phyloP scores from a whole-genome alignment of 2,888 invertebrate species.

The Embidobia sp. region DNA sequence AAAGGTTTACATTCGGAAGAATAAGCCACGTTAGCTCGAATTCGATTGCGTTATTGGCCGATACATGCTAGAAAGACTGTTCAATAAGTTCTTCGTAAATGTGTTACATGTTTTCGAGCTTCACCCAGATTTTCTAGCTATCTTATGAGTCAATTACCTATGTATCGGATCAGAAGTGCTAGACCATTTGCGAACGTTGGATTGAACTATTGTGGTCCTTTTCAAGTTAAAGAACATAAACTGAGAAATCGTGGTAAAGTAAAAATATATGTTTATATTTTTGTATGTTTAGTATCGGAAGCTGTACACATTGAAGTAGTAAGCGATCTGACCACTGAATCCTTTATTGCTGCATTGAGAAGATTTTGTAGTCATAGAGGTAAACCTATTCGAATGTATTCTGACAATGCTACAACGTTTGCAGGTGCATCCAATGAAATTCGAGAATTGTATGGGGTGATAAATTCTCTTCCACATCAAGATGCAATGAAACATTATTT shows the following conservation, averaged over 20 bases:
- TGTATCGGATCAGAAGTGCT: neutral
- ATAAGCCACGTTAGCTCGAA: neutral
- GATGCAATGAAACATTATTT: no score
- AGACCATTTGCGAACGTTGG: constrained; percentile 11
- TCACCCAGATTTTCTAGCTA: neutral
- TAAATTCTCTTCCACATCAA: no score
- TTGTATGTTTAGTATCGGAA: constrained; percentile 26
- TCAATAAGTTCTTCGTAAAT: neutral
- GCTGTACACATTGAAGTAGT: constrained; percentile 59
- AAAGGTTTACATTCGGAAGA: neutral
- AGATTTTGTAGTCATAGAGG: constrained; percentile 47
- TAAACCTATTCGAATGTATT: constrained; percentile 28
- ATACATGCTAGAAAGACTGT: constrained; percentile 8
- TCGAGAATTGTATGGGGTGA: no score
- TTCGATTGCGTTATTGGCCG: constrained; percentile 9
- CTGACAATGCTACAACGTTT: constrained; percentile 64
- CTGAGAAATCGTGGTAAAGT: constrained; percentile 21
- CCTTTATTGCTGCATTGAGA: constrained; percentile 52
- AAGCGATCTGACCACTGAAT: constrained; percentile 55
- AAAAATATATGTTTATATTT: constrained; percentile 49
- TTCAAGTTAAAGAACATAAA: neutral
- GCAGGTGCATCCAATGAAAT: constrained; percentile 49
- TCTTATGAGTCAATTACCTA: constrained; percentile 30
- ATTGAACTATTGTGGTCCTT: neutral
- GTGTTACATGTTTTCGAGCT: constrained; percentile 13